Base-by-base conservation (phyloP, 2,797 vertebrate species). In the Propithecus perrieri region DNA sequence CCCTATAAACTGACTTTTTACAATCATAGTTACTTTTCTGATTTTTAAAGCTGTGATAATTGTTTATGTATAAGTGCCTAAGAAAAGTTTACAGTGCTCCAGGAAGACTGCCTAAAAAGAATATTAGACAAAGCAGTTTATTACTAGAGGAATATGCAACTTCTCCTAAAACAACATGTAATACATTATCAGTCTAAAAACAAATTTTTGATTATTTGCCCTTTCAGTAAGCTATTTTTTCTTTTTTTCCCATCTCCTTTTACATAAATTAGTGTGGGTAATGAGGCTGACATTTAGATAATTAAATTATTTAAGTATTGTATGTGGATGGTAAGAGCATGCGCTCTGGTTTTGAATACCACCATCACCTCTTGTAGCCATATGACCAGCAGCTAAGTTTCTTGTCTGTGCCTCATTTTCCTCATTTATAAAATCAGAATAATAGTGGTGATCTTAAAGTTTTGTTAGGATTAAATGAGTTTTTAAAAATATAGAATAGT, bases 331-430 rank as follows among this genome's bases (percentile, higher is more conserved):
- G 26, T 59, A 69, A 76, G 35, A 83, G 5, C 35, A 22, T 50
- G 65, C 67, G 38, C n/a, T 94, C 22, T 80, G 65, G 46, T 55
- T 95, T 95, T 95, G 76, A 92, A 65, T 85, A 85, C 26, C 20
- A 79, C 24, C 33, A 93, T 91, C 30, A 78, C 15, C 4, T 72
- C 17, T 75, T 48, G 59, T 41, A 89, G 63, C 5, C 91, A 3
- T 61, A 18, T 93, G 57, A 93, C 18, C 43, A 93, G 81, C 11
- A 79, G 30, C 17, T 78, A 48, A 26, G 59, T 86, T 91, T 94
- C 48, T 84, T 83, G 59, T 85, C 11, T 93, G 41, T 94, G 86
- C 26, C 5, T 78, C 28, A 26, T 88, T 65, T 80, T 38, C 2
- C 33, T 95, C 18, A 14, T 89, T 91, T 92, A 41, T 94, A 85